phyloP scores from a whole-genome alignment of 2,888 invertebrate genomes.

The Deroplatys truncata region DNA sequence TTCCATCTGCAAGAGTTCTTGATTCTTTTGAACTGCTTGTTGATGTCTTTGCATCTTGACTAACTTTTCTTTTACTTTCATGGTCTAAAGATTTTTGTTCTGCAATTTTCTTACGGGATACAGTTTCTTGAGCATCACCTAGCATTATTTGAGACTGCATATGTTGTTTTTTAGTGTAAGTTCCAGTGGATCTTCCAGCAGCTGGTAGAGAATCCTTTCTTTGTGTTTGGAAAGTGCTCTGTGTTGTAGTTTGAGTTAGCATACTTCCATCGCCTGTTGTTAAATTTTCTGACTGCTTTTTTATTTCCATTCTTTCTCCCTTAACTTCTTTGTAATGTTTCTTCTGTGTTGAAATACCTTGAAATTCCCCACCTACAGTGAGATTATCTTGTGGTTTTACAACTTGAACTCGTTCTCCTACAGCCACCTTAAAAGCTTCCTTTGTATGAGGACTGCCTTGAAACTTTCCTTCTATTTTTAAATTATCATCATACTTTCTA shows the following conservation, averaged over 20 bases:
- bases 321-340: conserved; percentile 38
- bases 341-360: conserved; percentile 41
- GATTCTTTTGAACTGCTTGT: conserved; percentile 41
- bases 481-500: conserved; percentile 50
- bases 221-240: conserved; percentile 53
- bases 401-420: conserved; percentile 33
- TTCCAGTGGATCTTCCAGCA: conserved; percentile 48
- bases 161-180: conserved; percentile 55
- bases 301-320: conserved; percentile 49
- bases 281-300: conserved; percentile 50
- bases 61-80: conserved; percentile 10
- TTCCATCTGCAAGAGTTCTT: conserved; percentile 50
- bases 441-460: conserved; percentile 28
- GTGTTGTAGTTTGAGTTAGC: conserved; percentile 52
- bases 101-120: conserved; percentile 38
- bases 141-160: conserved; percentile 64
- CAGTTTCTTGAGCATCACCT: conserved; percentile 52
- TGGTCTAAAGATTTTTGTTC: conserved; percentile 6
- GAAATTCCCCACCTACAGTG: conserved; percentile 51
- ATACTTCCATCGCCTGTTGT: conserved; percentile 50
- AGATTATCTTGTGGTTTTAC: conserved; percentile 35
- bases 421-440: conserved; percentile 30
- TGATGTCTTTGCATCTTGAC: conserved; percentile 39
- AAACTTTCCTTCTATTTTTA: conserved; percentile 39
- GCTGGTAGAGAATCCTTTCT: conserved; percentile 49